These are phyloP conservation scores for Oryzias celebensis DNA, from an alignment of 2,113 vertebrate genomes.

Conservation along the genomic window DNA sequence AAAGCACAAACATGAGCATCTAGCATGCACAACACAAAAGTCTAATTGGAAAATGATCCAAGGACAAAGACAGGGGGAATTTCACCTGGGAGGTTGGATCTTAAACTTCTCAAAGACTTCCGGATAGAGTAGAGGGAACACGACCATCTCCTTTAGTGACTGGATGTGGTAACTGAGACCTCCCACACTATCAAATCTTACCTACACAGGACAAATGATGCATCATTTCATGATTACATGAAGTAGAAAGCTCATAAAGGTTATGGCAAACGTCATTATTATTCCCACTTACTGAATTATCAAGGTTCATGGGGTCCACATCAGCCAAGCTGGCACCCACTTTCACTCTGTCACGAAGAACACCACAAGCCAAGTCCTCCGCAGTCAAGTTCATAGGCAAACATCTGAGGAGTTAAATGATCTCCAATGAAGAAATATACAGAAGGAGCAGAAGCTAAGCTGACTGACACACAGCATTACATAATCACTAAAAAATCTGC, in stretches of 20 bases:
- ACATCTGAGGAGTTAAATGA: slow-evolving; percentile 77
- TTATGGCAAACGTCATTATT: neutral
- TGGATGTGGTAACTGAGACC: slow-evolving; percentile 94
- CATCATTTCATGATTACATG: neutral
- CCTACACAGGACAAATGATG: slow-evolving; percentile 70
- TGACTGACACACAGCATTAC: neutral
- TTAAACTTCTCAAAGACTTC: slow-evolving; percentile 99
- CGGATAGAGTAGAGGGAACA: slow-evolving; percentile 96
- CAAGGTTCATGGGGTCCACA: slow-evolving; percentile 97
- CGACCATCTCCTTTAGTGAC: slow-evolving; percentile 98
- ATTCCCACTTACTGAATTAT: slow-evolving; percentile 84
- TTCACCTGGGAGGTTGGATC: slow-evolving; percentile 96
- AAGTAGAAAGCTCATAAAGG: no score
- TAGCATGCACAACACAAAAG: neutral
- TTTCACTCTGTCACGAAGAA: slow-evolving; percentile 92
- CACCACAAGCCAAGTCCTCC: slow-evolving; percentile 92
- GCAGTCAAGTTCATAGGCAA: slow-evolving; percentile 94
- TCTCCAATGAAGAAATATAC: neutral
- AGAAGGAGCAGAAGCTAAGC: neutral
- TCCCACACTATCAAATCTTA: slow-evolving; percentile 93
- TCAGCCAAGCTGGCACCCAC: slow-evolving; percentile 96
- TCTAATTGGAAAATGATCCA: no score
- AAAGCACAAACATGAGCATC: neutral
- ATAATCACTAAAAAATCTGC: no score
- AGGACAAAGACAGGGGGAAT: no score